phyloP scores from a whole-genome alignment of 2,888 invertebrate genomes.

The Heliconius ismenius region DNA sequence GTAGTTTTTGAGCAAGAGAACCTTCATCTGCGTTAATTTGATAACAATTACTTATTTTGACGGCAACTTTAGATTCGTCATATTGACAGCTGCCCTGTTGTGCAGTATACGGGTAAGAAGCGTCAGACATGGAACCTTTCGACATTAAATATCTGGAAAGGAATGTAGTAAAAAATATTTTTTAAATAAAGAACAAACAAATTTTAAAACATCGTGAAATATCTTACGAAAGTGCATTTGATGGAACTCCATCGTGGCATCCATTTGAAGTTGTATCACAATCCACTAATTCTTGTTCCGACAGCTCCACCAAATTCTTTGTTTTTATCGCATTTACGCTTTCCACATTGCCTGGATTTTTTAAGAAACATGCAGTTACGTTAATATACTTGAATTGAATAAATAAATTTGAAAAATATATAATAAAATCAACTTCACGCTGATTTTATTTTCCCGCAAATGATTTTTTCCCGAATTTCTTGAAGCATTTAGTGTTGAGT shows the following conservation, averaged over 20 bases:
- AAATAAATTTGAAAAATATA: too few relatives aligned
- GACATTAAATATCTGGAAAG: conserved; percentile 20
- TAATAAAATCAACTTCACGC: too few relatives aligned
- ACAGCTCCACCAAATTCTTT: background rate
- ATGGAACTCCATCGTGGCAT: background rate
- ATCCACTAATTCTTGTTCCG: conserved; percentile 12
- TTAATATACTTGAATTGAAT: too few relatives aligned
- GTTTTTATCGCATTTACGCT: conserved; percentile 17
- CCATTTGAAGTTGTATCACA: conserved; percentile 9
- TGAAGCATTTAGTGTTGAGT: too few relatives aligned
- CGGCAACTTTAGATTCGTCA: background rate
- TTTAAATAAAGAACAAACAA: too few relatives aligned
- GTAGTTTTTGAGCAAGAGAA: background rate
- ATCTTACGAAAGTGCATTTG: background rate
- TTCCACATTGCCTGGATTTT: conserved; percentile 13
- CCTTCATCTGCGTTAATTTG: background rate
- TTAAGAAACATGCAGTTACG: too few relatives aligned
- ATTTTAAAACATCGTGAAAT: background rate
- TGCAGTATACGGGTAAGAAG: conserved; percentile 21
- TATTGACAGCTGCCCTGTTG: conserved; percentile 9
- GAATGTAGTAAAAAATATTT: background rate
- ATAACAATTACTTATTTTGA: conserved; percentile 1
- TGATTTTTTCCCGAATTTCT: too few relatives aligned
- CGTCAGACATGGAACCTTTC: conserved; percentile 19
- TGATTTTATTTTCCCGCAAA: too few relatives aligned